Evolutionary conservation across 2,888 invertebrate species (phyloP), one percentile per base, ranked within the genome.

Genomic region (Chaetoderma sp.): DNA sequence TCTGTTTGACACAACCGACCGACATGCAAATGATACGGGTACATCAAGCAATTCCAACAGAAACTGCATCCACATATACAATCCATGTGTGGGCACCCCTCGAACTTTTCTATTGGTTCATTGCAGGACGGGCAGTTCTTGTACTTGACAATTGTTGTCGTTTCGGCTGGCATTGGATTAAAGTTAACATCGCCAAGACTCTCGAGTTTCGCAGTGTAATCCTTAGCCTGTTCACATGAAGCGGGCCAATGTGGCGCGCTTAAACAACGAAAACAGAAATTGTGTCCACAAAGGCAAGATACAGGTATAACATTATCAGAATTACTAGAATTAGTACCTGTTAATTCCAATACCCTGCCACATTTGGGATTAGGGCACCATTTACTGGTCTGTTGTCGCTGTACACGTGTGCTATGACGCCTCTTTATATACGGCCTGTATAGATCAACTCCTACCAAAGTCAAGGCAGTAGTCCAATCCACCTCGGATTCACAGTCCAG

Each of bases 11-110:
- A n/a, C n/a, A n/a, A n/a, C n/a, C n/a, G n/a, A n/a, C n/a, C n/a
- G n/a, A n/a, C n/a, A n/a, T n/a, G n/a, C n/a, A n/a, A n/a, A n/a
- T n/a, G n/a, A n/a, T n/a, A n/a, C n/a, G n/a, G n/a, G n/a, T n/a
- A n/a, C n/a, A n/a, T n/a, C n/a, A 64, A 55, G 57, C 75, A 75
- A 21, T 33, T 59, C 77, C 77, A 77, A 62, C 77, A 77, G 54
- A 77, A 77, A 2, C 13, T 21, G 18, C 60, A 23, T 0, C 33
- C 27, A 39, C 77, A 77, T 50, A 52, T 56, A 49, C 77, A 77
- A 0, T 36, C 30, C 76, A 77, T 75, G 45, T 70, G 66, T 10
- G 42, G 49, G 52, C 76, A 77, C 1, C 76, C 76, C 1, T 63
- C 62, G 60, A 67, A 60, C 58, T 77, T 77, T 66, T 77, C 73